Evolutionary conservation across 30 jellyfish, hydroid and myxozoan genomes (phyloP).

Genomic region (Aurelia sp.): DNA sequence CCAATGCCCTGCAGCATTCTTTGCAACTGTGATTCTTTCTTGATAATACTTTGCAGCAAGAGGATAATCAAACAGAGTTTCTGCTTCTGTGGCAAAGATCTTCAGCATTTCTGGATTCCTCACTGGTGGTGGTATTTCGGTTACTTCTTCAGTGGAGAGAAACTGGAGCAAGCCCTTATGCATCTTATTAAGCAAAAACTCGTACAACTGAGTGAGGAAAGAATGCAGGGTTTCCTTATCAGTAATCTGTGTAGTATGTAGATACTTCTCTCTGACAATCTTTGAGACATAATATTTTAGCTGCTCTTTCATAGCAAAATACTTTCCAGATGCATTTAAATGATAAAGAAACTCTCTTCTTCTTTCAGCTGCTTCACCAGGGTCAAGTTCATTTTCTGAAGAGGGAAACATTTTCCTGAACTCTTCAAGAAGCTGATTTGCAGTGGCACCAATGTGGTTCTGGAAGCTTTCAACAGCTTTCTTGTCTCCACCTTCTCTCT

Average conservation of each 20-base stretch:
- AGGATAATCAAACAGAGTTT: slow-evolving; percentile 75
- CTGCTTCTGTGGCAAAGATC: slow-evolving; percentile 94
- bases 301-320: slow-evolving; percentile 93
- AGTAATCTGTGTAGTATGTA: slow-evolving; percentile 75
- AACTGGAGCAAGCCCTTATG: slow-evolving; percentile 78
- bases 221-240: slow-evolving; percentile 72
- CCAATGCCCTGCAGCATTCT: slow-evolving; percentile 74
- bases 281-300: slow-evolving; percentile 83
- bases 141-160: slow-evolving; percentile 79
- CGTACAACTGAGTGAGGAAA: slow-evolving; percentile 80
- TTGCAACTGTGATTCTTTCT: slow-evolving; percentile 76
- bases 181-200: slow-evolving; percentile 82
- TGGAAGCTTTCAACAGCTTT: slow-evolving; percentile 87
- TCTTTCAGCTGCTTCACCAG: slow-evolving; percentile 48
- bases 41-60: slow-evolving; percentile 92
- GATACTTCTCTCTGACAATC: slow-evolving; percentile 91
- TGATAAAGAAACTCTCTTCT: slow-evolving; percentile 76
- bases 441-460: slow-evolving; percentile 70
- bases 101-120: slow-evolving; percentile 68
- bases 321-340: slow-evolving; percentile 93
- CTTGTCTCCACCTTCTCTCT: slow-evolving; percentile 87
- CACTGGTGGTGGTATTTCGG: slow-evolving; percentile 90
- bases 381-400: slow-evolving; percentile 10
- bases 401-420: slow-evolving; percentile 61
- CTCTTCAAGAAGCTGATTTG: slow-evolving; percentile 83